Conservation (phyloP, 2,888 invertebrate genomes). For the Apamea sordens region DNA sequence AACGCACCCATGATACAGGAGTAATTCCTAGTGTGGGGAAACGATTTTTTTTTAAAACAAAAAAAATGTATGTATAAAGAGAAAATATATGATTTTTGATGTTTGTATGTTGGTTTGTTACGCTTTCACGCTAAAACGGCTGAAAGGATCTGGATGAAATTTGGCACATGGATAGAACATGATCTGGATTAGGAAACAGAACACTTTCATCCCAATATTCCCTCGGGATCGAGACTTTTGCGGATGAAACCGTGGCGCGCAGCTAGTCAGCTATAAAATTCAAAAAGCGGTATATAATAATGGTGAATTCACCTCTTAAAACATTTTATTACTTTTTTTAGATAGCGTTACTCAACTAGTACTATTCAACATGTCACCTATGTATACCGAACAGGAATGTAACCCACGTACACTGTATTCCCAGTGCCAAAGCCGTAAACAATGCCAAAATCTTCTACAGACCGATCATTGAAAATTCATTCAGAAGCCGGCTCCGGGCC, state of each 20-base stretch:
- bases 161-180: too few relatives aligned
- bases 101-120: too few relatives aligned
- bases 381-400: not conserved
- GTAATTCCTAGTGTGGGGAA: too few relatives aligned
- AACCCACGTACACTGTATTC: not conserved
- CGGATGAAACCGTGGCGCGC: not conserved
- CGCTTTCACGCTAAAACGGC: not conserved
- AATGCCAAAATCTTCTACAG: slow-evolving; percentile 39
- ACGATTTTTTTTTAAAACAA: too few relatives aligned
- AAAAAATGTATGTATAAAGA: too few relatives aligned
- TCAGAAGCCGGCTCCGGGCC: slow-evolving; percentile 10
- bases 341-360: not conserved
- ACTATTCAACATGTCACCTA: not conserved
- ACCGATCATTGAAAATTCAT: slow-evolving; percentile 55
- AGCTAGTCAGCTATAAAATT: not conserved
- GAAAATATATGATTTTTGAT: too few relatives aligned
- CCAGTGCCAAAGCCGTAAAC: slow-evolving; percentile 22
- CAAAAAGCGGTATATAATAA: not conserved
- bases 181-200: not conserved
- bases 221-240: not conserved
- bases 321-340: not conserved
- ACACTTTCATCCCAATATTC: not conserved
- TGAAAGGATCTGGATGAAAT: not conserved
- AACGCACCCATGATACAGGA: too few relatives aligned
- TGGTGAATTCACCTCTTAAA: not conserved